phyloP scores from a whole-genome alignment of 2,888 invertebrate genomes.

The Thereva unica region DNA sequence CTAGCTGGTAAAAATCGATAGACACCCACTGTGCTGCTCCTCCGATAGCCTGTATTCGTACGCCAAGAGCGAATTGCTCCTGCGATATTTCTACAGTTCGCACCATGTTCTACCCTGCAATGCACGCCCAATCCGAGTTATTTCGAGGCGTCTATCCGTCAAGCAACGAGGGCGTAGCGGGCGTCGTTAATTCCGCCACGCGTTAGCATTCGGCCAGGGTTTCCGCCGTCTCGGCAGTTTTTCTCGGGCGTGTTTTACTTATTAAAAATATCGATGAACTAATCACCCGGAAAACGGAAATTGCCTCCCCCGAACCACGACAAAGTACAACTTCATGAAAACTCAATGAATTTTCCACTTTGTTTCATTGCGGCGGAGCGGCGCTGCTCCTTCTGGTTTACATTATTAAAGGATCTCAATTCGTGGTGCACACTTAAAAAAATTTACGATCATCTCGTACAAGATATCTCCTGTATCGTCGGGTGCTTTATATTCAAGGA shows the following conservation, averaged over 20 bases:
- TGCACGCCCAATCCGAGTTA: too few species aligned
- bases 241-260: conserved; percentile 4
- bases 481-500: conserved; percentile 28
- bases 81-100: too few species aligned
- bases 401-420: conserved; percentile 34
- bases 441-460: conserved; percentile 33
- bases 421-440: conserved; percentile 34
- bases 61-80: too few species aligned
- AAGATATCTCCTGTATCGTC: conserved; percentile 26
- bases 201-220: too few species aligned
- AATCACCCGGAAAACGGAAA: conserved; percentile 22
- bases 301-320: conserved; percentile 3
- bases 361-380: conserved; percentile 27
- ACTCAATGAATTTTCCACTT: conserved; percentile 32
- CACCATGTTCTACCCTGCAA: too few species aligned
- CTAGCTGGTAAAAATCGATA: too few species aligned
- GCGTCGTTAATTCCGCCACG: too few species aligned
- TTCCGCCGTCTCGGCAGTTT: too few species aligned
- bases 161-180: too few species aligned
- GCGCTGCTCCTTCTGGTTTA: conserved; percentile 16
- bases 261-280: conserved; percentile 9
- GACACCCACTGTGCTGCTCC: too few species aligned
- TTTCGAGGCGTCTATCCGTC: too few species aligned
- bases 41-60: too few species aligned
- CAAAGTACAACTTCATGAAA: conserved; percentile 30